Conservation (phyloP, 2,113 vertebrate genomes). For the Semnornis frantzii region DNA sequence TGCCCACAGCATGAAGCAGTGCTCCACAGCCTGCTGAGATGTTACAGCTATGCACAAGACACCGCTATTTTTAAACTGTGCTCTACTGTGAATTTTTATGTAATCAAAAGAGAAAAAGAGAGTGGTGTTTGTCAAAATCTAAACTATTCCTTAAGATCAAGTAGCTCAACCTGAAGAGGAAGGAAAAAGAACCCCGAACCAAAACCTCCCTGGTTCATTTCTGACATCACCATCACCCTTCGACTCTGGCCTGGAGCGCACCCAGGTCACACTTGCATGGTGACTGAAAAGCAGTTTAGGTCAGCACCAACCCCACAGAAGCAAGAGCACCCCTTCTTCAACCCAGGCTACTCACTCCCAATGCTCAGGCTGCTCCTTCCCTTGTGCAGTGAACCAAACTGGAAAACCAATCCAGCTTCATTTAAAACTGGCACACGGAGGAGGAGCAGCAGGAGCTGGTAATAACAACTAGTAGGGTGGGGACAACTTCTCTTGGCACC, state of each 20-base stretch:
- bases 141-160: background rate
- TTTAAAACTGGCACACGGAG: constrained; percentile 2
- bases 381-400: background rate
- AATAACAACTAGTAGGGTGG: background rate
- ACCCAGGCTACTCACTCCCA: background rate
- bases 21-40: background rate
- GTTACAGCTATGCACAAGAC: background rate
- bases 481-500: constrained; percentile 2
- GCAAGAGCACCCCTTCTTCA: background rate
- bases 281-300: background rate
- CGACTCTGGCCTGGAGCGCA: accelerated
- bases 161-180: background rate
- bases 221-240: background rate
- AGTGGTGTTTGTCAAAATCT: background rate
- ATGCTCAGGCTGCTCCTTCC: background rate
- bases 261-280: accelerated
- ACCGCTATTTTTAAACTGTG: background rate
- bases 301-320: accelerated
- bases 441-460: background rate
- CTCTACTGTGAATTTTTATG: background rate
- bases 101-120: background rate
- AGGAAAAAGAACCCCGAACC: background rate
- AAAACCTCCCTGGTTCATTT: background rate
- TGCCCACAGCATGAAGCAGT: background rate
- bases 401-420: background rate